These are phyloP conservation scores for Chromoteleia sp. DNA, from an alignment of 2,888 invertebrate genomes.

Conservation along the genomic window DNA sequence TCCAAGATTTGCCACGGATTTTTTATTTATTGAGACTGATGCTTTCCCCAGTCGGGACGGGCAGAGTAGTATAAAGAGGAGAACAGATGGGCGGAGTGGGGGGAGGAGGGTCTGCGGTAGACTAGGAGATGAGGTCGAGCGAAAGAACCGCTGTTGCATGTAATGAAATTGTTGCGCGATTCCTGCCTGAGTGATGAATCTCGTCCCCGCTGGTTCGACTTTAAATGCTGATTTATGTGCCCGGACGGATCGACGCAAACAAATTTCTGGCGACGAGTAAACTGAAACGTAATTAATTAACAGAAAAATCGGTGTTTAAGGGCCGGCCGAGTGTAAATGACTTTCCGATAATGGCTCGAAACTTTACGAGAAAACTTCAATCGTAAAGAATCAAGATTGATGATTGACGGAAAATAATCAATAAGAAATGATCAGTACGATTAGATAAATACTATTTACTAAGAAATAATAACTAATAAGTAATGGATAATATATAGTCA, in stretches of 20 bases:
- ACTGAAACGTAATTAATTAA: constrained; percentile 57
- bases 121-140: constrained; percentile 25
- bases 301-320: constrained; percentile 29
- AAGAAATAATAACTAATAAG: no score
- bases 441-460: no score
- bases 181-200: constrained; percentile 59
- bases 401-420: no score
- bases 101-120: constrained; percentile 1
- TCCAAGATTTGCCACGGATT: constrained; percentile 64
- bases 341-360: constrained; percentile 15
- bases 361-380: neutral
- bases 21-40: constrained; percentile 69
- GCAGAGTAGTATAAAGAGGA: no score
- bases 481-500: no score
- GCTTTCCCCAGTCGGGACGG: constrained; percentile 46
- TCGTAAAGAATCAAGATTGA: neutral
- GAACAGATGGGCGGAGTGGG: constrained; percentile 9
- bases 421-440: no score
- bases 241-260: constrained; percentile 23
- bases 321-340: constrained; percentile 25
- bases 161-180: constrained; percentile 67
- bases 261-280: constrained; percentile 45
- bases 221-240: constrained; percentile 64
- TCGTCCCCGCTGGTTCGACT: constrained; percentile 49
- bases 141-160: constrained; percentile 61